A percentile compares a stretch with the other conserved stretches of the same genome.
Evolutionary conservation across 1,140 invertebrate species (phyloP).

Genomic region (Apis cerana): DNA sequence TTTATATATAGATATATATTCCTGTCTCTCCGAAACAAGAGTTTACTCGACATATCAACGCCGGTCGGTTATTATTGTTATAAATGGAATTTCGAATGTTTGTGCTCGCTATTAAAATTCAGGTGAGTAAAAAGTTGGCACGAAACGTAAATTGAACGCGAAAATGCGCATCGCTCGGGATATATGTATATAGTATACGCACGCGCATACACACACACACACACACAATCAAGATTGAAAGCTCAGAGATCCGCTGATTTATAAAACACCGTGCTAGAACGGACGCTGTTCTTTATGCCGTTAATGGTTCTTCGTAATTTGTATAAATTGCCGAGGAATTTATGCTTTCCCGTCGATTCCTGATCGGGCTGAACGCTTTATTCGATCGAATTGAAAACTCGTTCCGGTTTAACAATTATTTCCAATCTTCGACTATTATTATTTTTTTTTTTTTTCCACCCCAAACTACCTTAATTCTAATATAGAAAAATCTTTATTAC

Average conservation of each 20-base stretch:
- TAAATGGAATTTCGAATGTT: constrained; percentile 11
- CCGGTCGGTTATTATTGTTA: background rate
- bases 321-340: constrained; percentile 73
- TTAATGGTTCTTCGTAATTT: constrained; percentile 71
- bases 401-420: constrained; percentile 8
- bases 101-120: background rate
- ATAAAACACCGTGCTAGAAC: constrained; percentile 32
- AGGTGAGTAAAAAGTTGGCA: background rate
- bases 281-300: constrained; percentile 1
- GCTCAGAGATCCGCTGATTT: constrained; percentile 48
- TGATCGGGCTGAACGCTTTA: constrained; percentile 6
- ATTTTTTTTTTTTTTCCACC: background rate
- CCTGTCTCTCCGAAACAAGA: no score
- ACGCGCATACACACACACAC: no score
- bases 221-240: constrained; percentile 9
- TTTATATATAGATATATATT: no score
- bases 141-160: constrained; percentile 24
- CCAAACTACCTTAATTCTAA: no score
- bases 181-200: no score
- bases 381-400: constrained; percentile 44
- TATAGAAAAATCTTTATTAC: no score
- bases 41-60: no score
- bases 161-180: background rate
- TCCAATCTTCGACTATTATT: background rate
- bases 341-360: constrained; percentile 63